Evolutionary conservation across 2,888 invertebrate species (phyloP).

Genomic region (Chymomyza fuscimana): DNA sequence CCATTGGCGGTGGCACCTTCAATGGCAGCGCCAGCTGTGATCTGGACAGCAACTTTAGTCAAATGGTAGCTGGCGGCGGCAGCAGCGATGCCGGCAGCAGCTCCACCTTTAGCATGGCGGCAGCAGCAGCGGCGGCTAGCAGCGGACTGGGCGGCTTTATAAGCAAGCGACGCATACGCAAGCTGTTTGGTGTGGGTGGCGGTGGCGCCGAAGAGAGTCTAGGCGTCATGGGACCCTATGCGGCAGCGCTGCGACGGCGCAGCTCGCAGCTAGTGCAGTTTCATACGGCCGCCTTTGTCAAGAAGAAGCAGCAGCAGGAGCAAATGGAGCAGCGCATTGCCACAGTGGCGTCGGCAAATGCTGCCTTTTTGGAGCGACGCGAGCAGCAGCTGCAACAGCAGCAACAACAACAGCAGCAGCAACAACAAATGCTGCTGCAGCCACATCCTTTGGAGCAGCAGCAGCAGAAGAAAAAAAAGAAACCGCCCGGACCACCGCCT

Average conservation of each 20-base stretch:
- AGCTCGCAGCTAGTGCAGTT: slow-evolving; percentile 74
- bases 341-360: slow-evolving; percentile 71
- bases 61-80: slow-evolving; percentile 77
- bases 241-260: slow-evolving; percentile 64
- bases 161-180: slow-evolving; percentile 72
- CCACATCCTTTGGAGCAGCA: slow-evolving; percentile 28
- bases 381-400: slow-evolving; percentile 54
- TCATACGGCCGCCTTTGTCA: slow-evolving; percentile 57
- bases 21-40: slow-evolving; percentile 76
- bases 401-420: slow-evolving; percentile 36
- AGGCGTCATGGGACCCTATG: slow-evolving; percentile 47
- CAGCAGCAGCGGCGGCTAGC: slow-evolving; percentile 34
- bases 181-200: slow-evolving; percentile 69
- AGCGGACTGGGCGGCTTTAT: slow-evolving; percentile 69
- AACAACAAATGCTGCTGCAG: slow-evolving; percentile 51
- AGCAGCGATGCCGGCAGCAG: slow-evolving; percentile 49
- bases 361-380: slow-evolving; percentile 64
- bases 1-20: slow-evolving; percentile 67
- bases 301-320: slow-evolving; percentile 66
- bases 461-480: slow-evolving; percentile 75
- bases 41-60: slow-evolving; percentile 78
- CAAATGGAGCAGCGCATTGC: slow-evolving; percentile 72
- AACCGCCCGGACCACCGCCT: slow-evolving; percentile 75
- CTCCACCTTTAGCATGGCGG: slow-evolving; percentile 35
- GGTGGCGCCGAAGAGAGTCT: slow-evolving; percentile 38